Evolutionary conservation across 2,113 vertebrate species (phyloP).

Genomic region (Turnix velox): DNA sequence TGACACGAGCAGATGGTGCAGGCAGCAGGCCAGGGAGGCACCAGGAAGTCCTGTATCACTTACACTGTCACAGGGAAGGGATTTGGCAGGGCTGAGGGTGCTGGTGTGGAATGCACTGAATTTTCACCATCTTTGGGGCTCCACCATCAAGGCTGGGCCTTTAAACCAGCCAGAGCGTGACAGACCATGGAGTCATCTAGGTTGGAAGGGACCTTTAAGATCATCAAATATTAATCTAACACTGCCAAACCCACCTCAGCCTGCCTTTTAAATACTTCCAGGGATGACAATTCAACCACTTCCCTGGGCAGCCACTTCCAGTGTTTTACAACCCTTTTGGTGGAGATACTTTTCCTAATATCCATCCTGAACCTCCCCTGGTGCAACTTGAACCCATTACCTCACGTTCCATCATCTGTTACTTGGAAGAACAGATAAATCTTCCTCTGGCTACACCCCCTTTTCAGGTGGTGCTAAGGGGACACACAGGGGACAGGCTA

Average conservation of each 20-base stretch:
- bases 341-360: not conserved
- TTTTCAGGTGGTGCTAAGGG: accelerated
- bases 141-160: not conserved
- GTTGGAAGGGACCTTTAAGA: not conserved
- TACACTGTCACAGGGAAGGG: not conserved
- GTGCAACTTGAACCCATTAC: not conserved
- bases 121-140: not conserved
- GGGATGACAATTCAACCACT: not conserved
- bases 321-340: not conserved
- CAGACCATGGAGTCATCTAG: not conserved
- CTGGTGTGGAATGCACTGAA: accelerated
- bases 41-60: not conserved
- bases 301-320: not conserved
- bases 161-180: accelerated
- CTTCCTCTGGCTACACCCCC: not conserved
- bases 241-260: not conserved
- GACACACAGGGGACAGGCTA: accelerated
- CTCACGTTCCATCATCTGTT: not conserved
- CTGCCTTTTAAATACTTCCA: not conserved
- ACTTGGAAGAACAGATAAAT: not conserved
- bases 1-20: slow-evolving; percentile 10
- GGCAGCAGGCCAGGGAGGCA: not conserved
- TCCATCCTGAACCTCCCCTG: not conserved
- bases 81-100: not conserved
- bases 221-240: not conserved